Evolutionary conservation across 2,888 invertebrate species (phyloP).

Genomic region (Rotaria magnacalcarata): DNA sequence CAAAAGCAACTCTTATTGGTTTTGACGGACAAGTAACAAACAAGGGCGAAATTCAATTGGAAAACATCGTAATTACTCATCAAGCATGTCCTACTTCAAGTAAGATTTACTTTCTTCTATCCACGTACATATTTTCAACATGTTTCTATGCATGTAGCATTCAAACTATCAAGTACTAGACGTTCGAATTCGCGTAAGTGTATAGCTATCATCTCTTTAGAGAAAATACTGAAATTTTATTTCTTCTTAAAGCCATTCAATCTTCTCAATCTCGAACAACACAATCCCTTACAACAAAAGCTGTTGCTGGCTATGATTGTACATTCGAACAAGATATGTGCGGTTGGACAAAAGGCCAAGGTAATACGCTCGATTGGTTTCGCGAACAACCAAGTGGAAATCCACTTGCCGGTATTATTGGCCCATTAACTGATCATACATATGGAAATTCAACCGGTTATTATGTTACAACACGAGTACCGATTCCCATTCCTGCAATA

Average conservation of each 20-base stretch:
- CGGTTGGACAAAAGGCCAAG: conserved; percentile 40
- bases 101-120: neutral
- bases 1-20: no score
- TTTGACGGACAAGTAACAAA: no score
- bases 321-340: conserved; percentile 41
- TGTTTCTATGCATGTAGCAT: neutral
- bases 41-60: neutral
- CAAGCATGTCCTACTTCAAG: neutral
- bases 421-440: conserved; percentile 12
- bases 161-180: neutral
- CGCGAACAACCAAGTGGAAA: conserved; percentile 36
- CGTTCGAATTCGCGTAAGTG: neutral
- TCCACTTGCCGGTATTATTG: neutral
- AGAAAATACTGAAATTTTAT: neutral
- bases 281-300: conserved; percentile 24
- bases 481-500: neutral
- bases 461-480: conserved; percentile 34
- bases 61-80: neutral
- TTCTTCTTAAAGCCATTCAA: neutral
- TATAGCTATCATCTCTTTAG: no score
- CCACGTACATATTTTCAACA: neutral
- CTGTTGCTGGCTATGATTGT: conserved; percentile 40
- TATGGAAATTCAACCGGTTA: conserved; percentile 44
- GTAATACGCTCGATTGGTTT: conserved; percentile 32
- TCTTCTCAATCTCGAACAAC: neutral